A percentile compares a stretch with the other conserved stretches of the same genome.
Evolutionary conservation across 2,113 vertebrate species (phyloP).

Genomic region (Chloebia gouldiae): DNA sequence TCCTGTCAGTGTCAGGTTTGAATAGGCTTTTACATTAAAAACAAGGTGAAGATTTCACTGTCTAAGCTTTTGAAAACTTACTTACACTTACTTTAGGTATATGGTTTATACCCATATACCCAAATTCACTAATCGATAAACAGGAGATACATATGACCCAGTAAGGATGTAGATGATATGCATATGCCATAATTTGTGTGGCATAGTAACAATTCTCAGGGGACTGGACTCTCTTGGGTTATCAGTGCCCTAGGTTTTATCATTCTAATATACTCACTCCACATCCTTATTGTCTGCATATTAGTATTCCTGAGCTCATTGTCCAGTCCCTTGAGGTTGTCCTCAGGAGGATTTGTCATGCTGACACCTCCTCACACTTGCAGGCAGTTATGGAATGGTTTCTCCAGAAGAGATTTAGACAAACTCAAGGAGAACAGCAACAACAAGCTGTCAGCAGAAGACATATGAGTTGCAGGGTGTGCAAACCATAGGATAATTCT

Average conservation of each 20-base stretch:
- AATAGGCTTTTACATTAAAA: neutral
- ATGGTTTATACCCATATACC: neutral
- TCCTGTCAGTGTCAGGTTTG: neutral
- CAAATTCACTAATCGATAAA: constrained; percentile 2
- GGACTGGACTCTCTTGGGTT: neutral
- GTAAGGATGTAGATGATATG: neutral
- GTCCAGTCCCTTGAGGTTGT: constrained; percentile 4
- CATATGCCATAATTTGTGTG: neutral
- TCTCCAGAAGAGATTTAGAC: constrained; percentile 4
- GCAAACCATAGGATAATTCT: neutral
- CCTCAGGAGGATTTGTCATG: neutral
- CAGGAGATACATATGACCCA: neutral
- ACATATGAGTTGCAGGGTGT: neutral
- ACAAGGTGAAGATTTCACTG: neutral
- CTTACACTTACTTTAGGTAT: neutral
- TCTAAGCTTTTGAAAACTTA: neutral
- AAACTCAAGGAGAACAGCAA: neutral
- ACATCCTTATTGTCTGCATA: neutral
- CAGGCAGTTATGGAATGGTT: neutral
- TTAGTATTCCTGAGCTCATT: constrained; percentile 11
- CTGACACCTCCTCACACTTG: neutral
- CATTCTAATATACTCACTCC: constrained; percentile 2
- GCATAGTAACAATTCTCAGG: neutral
- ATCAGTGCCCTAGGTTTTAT: constrained; percentile 18
- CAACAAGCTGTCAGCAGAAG: neutral